Evolutionary conservation across 2,797 vertebrate species (phyloP).

Genomic region (Takifugu rubripes): DNA sequence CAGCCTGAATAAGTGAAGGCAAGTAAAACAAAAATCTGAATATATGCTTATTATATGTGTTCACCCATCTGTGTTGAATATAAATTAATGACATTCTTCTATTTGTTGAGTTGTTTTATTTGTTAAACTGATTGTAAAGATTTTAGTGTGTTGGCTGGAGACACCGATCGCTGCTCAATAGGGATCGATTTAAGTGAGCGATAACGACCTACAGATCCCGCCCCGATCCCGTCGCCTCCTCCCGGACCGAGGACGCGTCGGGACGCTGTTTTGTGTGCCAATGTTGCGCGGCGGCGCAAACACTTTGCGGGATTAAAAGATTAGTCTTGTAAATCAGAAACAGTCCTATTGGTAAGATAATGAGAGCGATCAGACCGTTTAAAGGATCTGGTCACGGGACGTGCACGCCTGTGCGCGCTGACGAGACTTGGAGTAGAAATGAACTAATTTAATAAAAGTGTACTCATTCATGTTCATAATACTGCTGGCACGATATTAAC

Average conservation of each 20-base stretch:
- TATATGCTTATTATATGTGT: no score
- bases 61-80: no score
- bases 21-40: neutral
- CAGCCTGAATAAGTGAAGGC: neutral
- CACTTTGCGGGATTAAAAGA: neutral
- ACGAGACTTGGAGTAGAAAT: neutral
- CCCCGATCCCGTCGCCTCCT: neutral
- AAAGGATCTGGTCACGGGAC: no score
- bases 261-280: slow-evolving; percentile 1
- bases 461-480: no score
- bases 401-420: no score
- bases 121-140: no score
- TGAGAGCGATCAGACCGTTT: neutral
- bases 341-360: neutral
- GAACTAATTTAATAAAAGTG: no score
- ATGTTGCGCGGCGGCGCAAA: neutral
- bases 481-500: no score
- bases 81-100: no score
- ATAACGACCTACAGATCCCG: slow-evolving; percentile 6
- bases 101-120: no score
- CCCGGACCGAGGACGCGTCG: neutral
- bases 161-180: neutral
- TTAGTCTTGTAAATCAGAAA: slow-evolving; percentile 2
- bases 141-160: neutral
- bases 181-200: slow-evolving; percentile 1